Evolutionary conservation across 2,888 invertebrate species (phyloP).

Genomic region (Incurvaria masculella): DNA sequence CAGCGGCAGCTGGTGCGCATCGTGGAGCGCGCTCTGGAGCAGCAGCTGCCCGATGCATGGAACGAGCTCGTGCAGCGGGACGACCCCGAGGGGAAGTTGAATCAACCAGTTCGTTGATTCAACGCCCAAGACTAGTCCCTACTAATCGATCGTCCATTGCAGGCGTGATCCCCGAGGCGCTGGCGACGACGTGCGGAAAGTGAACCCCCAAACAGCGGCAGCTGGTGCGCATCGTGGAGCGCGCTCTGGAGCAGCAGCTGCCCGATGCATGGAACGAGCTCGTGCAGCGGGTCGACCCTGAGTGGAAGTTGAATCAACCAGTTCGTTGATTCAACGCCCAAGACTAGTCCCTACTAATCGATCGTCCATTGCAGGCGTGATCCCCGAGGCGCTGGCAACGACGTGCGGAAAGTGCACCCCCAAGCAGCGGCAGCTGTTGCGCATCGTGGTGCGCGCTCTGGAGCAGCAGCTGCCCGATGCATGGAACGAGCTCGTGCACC

Average conservation of each 20-base stretch:
- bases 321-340: no score
- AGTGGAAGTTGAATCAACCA: no score
- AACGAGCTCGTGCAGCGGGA: conserved; percentile 35
- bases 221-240: conserved; percentile 52
- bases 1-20: conserved; percentile 53
- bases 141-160: no score
- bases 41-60: conserved; percentile 41
- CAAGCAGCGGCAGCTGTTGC: conserved; percentile 49
- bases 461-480: conserved; percentile 35
- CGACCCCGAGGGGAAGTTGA: conserved; percentile 51
- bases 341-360: no score
- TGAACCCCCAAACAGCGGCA: conserved; percentile 57
- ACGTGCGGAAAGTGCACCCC: conserved; percentile 53
- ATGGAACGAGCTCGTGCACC: conserved; percentile 36
- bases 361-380: conserved; percentile 24
- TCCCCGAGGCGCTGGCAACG: conserved; percentile 37
- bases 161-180: conserved; percentile 60
- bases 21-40: conserved; percentile 43
- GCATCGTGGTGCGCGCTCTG: conserved; percentile 42
- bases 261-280: conserved; percentile 36
- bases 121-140: no score
- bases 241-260: conserved; percentile 39
- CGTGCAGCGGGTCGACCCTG: conserved; percentile 47
- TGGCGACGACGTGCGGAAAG: conserved; percentile 54
- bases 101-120: no score